Evolutionary conservation across 2,888 invertebrate species (phyloP).

Genomic region (Microchrysa polita): DNA sequence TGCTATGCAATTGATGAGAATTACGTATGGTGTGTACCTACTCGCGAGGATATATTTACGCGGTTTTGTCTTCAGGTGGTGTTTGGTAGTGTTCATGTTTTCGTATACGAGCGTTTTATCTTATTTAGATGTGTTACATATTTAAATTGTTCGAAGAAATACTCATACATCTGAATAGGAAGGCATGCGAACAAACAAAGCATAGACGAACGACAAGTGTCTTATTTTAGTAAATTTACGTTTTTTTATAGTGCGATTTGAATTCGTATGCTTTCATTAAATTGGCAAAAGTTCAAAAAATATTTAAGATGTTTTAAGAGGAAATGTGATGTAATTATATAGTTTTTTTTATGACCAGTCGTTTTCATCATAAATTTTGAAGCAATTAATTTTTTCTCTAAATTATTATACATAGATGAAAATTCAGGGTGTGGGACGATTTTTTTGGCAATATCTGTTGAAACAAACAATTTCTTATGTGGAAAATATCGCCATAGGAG

Average conservation of each 20-base stretch:
- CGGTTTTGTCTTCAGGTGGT: too few species aligned
- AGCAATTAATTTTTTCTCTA: too few species aligned
- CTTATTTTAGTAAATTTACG: neutral
- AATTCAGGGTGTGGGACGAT: too few species aligned
- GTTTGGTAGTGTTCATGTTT: neutral
- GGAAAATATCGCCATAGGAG: too few species aligned
- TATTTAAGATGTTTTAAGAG: neutral
- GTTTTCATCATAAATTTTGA: neutral
- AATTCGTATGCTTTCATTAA: neutral
- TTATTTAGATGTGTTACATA: slow-evolving; percentile 14
- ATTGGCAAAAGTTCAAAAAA: neutral
- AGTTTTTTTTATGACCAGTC: neutral
- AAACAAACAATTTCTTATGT: too few species aligned
- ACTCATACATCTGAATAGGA: neutral
- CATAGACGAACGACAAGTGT: neutral
- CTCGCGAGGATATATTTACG: too few species aligned
- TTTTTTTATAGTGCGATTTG: neutral
- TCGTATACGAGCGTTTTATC: slow-evolving; percentile 1
- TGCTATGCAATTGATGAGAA: slow-evolving; percentile 24
- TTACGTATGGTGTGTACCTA: neutral
- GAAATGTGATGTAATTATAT: neutral
- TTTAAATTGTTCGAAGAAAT: neutral
- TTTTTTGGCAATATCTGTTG: too few species aligned
- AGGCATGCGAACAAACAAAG: neutral
- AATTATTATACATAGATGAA: too few species aligned